Evolutionary conservation across 2,797 vertebrate species (phyloP).

Genomic region (Lutjanus campechanus): DNA sequence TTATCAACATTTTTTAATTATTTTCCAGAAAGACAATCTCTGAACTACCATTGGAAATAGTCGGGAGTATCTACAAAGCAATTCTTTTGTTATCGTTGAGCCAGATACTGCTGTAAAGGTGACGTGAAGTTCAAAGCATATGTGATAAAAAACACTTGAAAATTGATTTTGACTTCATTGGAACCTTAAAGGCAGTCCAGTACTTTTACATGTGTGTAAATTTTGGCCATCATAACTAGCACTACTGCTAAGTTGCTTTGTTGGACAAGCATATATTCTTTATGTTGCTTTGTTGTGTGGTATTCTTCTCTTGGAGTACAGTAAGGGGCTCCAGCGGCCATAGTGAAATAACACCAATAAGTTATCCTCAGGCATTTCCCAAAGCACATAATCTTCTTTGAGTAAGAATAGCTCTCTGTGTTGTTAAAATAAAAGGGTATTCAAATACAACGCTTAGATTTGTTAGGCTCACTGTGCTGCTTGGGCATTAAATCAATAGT

Average conservation of each 20-base stretch:
- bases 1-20: too few species aligned
- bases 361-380: conserved; percentile 68
- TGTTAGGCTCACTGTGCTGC: conserved; percentile 13
- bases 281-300: conserved; percentile 18
- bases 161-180: too few species aligned
- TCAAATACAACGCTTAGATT: conserved; percentile 22
- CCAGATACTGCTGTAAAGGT: too few species aligned
- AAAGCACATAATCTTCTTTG: conserved; percentile 75
- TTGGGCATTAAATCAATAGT: conserved; percentile 2
- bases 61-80: too few species aligned
- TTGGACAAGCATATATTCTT: conserved; percentile 2
- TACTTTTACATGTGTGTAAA: conserved; percentile 35
- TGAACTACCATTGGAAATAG: too few species aligned
- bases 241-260: background rate
- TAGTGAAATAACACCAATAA: conserved; percentile 46
- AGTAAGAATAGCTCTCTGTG: conserved; percentile 47
- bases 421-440: conserved; percentile 47
- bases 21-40: too few species aligned
- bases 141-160: too few species aligned
- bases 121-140: too few species aligned
- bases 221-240: background rate
- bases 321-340: conserved; percentile 41
- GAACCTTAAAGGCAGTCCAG: conserved; percentile 42
- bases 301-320: conserved; percentile 24
- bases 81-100: too few species aligned